Evolutionary conservation across 2,113 vertebrate genomes (phyloP).

Genomic region (Gavialis gangeticus): DNA sequence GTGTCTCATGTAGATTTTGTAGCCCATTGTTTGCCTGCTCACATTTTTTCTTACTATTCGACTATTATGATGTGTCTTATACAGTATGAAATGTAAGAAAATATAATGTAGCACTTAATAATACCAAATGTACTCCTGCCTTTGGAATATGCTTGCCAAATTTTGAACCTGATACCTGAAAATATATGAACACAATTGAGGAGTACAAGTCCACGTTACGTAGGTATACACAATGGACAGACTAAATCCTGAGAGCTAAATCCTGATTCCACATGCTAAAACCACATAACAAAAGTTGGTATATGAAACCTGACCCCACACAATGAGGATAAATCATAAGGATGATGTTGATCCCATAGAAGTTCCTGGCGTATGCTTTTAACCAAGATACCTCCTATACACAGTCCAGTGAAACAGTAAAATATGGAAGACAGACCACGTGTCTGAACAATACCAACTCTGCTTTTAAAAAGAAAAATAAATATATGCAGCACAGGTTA

Average conservation of each 20-base stretch:
- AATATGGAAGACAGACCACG: neutral
- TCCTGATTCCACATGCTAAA: neutral
- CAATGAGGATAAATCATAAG: neutral
- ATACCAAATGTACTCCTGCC: slow-evolving; percentile 40
- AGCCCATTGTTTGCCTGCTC: slow-evolving; percentile 56
- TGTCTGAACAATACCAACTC: neutral
- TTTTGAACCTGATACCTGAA: neutral
- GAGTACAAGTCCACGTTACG: neutral
- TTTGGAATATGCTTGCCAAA: slow-evolving; percentile 46
- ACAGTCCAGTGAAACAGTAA: neutral
- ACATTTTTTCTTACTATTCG: slow-evolving; percentile 65
- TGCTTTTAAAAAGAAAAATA: neutral
- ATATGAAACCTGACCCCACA: neutral
- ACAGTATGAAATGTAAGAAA: slow-evolving; percentile 24
- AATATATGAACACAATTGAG: neutral
- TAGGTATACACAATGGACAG: neutral
- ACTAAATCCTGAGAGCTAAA: neutral
- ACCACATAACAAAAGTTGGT: neutral
- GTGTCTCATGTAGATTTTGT: slow-evolving; percentile 69
- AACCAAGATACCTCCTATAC: neutral
- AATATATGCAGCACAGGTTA: neutral
- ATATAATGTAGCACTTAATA: slow-evolving; percentile 35
- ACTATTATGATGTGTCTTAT: slow-evolving; percentile 45
- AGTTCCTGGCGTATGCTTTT: neutral
- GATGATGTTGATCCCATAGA: neutral